Evolutionary conservation across 2,797 vertebrate genomes (phyloP), one percentile per base, ranked within the genome.

Genomic region (Cottoperca gobio): DNA sequence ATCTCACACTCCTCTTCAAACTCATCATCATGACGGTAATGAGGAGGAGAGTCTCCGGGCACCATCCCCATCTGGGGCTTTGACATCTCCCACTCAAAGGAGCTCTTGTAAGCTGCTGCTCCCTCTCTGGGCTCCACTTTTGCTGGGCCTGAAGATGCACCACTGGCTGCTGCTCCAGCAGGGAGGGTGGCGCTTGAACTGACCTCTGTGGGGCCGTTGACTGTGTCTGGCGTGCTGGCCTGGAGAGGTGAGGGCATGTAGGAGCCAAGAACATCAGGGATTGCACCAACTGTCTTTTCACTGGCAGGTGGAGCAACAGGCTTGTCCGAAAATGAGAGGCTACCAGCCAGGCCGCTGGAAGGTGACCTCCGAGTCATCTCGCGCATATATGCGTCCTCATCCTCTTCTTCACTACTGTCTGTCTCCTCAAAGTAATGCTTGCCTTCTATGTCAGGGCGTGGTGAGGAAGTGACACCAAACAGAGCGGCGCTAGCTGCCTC

Each of bases 141-240:
- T 46, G 90, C 78, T 0, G 82, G 42, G 42, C 77, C 85, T 73
- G 81, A 59, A 52, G 67, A 60, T 21, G 72, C 84, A 49, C 71
- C 83, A 17, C 75, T 64, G 7, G 72, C 70, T 24, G 69, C 60
- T 19, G 79, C 88, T 65, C 81, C 88, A 40, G 90, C 52, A 50
- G 79, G 82, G 9, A 86, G 76, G 31, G 85, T 83, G 31, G 92
- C 86, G 14, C 88, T 88, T 49, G 90, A 82, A 85, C 92, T 94
- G 83, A 95, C 93, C 87, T 98, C 97, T 7, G 94, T 94, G 28
- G 95, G 95, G 26, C 96, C 95, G 4, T 97, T 99, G 77, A 94
- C 82, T 45, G 95, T 83, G 21, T 95, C 95, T 31, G 84, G 79
- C 45, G 94, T 91, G 73, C 70, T 88, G 45, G 82, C 37, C 21